phyloP scores from a whole-genome alignment of 2,797 vertebrate genomes.

The Chelmon rostratus region DNA sequence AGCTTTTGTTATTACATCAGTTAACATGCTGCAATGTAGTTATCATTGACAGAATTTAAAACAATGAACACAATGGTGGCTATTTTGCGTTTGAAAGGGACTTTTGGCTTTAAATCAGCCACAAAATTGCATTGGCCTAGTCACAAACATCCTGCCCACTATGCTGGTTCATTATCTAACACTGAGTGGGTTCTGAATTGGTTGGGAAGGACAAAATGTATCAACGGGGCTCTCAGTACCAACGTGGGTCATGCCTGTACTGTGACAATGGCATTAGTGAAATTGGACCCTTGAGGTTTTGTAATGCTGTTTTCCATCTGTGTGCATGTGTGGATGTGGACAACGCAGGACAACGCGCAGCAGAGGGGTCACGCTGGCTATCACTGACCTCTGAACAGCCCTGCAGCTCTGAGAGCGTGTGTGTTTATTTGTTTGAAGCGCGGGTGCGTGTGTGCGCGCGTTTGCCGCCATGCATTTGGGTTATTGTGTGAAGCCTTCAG shows the following conservation, averaged over 20 bases:
- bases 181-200: conserved; percentile 67
- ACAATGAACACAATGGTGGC: conserved; percentile 59
- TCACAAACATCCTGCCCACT: conserved; percentile 59
- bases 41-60: conserved; percentile 58
- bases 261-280: conserved; percentile 73
- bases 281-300: conserved; percentile 75
- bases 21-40: conserved; percentile 53
- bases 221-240: conserved; percentile 67
- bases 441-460: conserved; percentile 18
- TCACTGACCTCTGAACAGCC: conserved; percentile 51
- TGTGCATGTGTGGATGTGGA: conserved; percentile 41
- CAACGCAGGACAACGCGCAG: conserved; percentile 14
- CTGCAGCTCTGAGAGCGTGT: not conserved
- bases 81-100: conserved; percentile 61
- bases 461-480: conserved; percentile 69
- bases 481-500: conserved; percentile 84
- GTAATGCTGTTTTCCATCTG: conserved; percentile 71
- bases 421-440: conserved; percentile 53
- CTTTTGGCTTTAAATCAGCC: conserved; percentile 61
- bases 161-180: conserved; percentile 71
- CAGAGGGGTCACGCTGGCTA: conserved; percentile 60
- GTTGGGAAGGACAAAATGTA: conserved; percentile 73
- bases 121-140: conserved; percentile 56
- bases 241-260: conserved; percentile 65
- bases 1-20: conserved; percentile 63